Percentiles rank a stretch among this genome's conserved stretches.
Evolutionary conservation across 2,888 invertebrate genomes (phyloP).

Genomic region (Cistogaster globosa): DNA sequence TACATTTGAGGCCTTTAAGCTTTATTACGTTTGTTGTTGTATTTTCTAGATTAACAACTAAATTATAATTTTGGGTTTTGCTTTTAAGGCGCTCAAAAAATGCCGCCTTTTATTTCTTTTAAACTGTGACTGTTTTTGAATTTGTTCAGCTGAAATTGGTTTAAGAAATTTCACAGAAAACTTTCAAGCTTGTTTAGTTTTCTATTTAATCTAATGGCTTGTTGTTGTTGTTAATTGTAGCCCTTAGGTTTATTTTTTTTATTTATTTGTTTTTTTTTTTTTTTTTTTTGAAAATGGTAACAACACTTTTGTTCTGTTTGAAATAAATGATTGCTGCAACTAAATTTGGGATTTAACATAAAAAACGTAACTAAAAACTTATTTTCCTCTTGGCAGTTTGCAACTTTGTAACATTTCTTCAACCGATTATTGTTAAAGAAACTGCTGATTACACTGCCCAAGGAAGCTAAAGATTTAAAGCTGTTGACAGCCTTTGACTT

Average conservation of each 20-base stretch:
- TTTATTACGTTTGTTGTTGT: conserved; percentile 14
- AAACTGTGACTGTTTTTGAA: conserved; percentile 39
- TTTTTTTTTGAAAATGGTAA: conserved; percentile 18
- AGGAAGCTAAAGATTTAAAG: too few relatives aligned
- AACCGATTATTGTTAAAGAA: too few relatives aligned
- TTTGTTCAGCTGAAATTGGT: conserved; percentile 54
- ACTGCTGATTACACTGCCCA: too few relatives aligned
- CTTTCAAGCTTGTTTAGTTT: conserved; percentile 21
- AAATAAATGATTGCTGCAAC: conserved; percentile 11
- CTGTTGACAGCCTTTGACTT: too few relatives aligned
- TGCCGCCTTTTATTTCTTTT: conserved; percentile 45
- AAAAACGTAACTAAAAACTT: conserved; percentile 3
- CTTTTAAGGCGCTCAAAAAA: conserved; percentile 41
- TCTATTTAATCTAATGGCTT: conserved; percentile 18
- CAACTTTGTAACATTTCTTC: not conserved
- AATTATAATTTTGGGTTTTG: conserved; percentile 48
- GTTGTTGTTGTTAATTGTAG: conserved; percentile 9
- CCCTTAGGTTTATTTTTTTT: conserved; percentile 29
- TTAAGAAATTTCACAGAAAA: conserved; percentile 48
- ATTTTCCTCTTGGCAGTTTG: conserved; percentile 16
- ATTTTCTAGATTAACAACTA: conserved; percentile 56
- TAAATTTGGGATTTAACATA: conserved; percentile 19
- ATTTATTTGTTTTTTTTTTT: not conserved
- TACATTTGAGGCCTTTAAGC: conserved; percentile 34
- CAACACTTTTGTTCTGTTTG: conserved; percentile 2